These are phyloP conservation scores for Pseudococcus longispinus DNA, from an alignment of 2,888 invertebrate genomes.

Conservation along the genomic window DNA sequence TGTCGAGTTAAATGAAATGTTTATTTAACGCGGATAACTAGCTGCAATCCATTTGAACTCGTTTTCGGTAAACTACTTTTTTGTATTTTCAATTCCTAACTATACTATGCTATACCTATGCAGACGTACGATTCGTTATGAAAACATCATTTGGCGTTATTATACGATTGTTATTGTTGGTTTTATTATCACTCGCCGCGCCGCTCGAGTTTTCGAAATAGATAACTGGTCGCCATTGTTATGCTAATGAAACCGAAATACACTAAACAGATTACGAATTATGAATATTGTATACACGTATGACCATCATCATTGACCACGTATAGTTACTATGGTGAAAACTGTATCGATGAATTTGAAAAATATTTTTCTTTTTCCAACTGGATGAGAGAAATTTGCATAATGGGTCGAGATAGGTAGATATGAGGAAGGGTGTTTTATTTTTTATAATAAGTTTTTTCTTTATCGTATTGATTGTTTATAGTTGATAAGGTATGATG, in stretches of 20 bases:
- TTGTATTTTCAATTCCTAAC: background rate
- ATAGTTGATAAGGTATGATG: background rate
- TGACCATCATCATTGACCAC: background rate
- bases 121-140: constrained; percentile 41
- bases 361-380: background rate
- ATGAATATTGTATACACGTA: background rate
- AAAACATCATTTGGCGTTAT: constrained; percentile 53
- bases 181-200: constrained; percentile 46
- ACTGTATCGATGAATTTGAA: constrained; percentile 10
- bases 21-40: constrained; percentile 54
- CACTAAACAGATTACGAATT: constrained; percentile 17
- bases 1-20: constrained; percentile 41
- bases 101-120: background rate
- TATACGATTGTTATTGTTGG: constrained; percentile 53
- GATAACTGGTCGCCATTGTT: constrained; percentile 53
- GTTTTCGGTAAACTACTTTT: constrained; percentile 10
- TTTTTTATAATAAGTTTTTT: background rate
- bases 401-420: background rate
- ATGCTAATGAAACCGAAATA: constrained; percentile 52
- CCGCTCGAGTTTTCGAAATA: constrained; percentile 1
- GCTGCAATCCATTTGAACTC: constrained; percentile 35
- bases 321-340: background rate
- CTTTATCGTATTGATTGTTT: background rate
- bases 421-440: background rate
- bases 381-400: background rate